Base-by-base conservation (phyloP, 2,113 vertebrate genomes). In the Pardalotus punctatus region DNA sequence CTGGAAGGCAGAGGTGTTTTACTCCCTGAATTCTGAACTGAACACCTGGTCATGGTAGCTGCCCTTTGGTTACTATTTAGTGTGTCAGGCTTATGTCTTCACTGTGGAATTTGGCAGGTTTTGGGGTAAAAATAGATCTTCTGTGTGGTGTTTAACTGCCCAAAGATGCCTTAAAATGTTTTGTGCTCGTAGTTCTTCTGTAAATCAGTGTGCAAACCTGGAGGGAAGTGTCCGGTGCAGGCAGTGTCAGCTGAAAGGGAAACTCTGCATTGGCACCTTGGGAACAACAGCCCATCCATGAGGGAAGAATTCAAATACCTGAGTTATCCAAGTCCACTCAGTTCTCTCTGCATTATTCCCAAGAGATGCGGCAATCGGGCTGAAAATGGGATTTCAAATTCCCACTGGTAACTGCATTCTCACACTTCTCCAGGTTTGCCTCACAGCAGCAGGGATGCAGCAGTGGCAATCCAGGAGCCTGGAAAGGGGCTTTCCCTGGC, bases 251-350 rank as follows among this genome's bases (percentile, higher is more conserved):
- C 2, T 15, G 42, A 6, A 43, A 53, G 20, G 47, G 48, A 35
- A 4, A 5, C 18, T 53, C 21, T 45, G 1, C 4, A 0, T 3
- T 3, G 43, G 3, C 5, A 2, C 31, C 42, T n/a, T 22, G 29
- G 23, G 6, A 27, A 33, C n/a, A 45, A 2, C n/a, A 73, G 35
- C 42, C 21, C 18, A 3, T 24, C 21, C 5, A 1, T 5, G 33
- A 23, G 6, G 53, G n/a, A 19, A 6, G 1, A 47, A 20, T 13
- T 36, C 58, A 53, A 28, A n/a, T 14, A 40, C 28, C 57, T 21
- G 53, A 60, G 14, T 51, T 60, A 22, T 4, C 36, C 71, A 36
- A 25, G 4, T 22, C 21, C 3, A 0, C 14, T 35, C 10, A 19
- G 7, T 62, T 38, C 29, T 38, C 27, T 1, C 33, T 3, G 2